Evolutionary conservation across 2,113 vertebrate species (phyloP), one percentile per base, ranked within the genome.

Genomic region (Canis aureus): DNA sequence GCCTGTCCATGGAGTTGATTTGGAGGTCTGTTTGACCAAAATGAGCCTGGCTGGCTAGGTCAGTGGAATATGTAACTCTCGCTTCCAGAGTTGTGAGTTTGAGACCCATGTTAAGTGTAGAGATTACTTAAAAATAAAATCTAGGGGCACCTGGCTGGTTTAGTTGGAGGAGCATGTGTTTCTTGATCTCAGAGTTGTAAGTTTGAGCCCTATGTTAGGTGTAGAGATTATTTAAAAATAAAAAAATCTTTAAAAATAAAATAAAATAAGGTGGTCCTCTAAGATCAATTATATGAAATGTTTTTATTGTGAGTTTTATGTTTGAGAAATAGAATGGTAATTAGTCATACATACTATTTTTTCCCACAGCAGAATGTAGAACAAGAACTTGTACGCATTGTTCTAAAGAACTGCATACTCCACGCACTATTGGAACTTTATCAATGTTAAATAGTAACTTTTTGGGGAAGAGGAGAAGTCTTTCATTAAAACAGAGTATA

Each of bases 201-300:
- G 2, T 78, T 51, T 78, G 43, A 78, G 43, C 15, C 25, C 15
- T 25, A 17, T 25, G 13, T 51, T 78, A 15, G 74, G 8, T 8
- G 4, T 29, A 51, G 74, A 78, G 43, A 51, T 76, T 51, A 51
- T 25, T 73, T 22, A 73, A 38, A 71, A 38, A 38, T 73, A 38
- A 43, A 43, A 43, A 43, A 43, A 67, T 57, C 0, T 57, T 57
- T 5, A 35, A 71, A 71, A 66, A 66, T 32, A n/a, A n/a, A 27
- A 76, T 76, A 49, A 97, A 85, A 93, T 96, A 49, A 94, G 22
- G 51, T 60, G 3, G 86, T 8, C n/a, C 19, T 95, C n/a, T 84
- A 69, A 96, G 29, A 81, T 71, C 35, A 94, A 86, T 93, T 89
- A 38, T 49, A 55, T 74, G n/a, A 85, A 85, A 79, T 2, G 43